Evolutionary conservation across 92 coral and sea anemone genomes (phyloP).

Genomic region (Zoanthus sociatus): DNA sequence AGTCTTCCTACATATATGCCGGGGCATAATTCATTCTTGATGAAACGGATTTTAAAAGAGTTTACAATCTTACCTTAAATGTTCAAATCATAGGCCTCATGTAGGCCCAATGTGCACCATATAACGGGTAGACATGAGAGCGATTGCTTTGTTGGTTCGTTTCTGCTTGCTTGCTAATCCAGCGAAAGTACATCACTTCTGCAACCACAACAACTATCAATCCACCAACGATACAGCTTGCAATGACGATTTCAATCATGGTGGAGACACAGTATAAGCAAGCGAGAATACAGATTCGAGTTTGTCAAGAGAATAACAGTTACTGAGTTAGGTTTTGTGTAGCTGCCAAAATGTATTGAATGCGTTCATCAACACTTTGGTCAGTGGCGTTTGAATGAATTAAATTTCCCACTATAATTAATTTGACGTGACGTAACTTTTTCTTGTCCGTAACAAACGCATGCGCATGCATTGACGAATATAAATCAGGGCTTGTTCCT

Average conservation of each 20-base stretch:
- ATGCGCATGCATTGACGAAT: no score
- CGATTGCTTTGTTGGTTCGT: background rate
- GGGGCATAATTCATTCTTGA: background rate
- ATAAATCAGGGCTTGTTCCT: no score
- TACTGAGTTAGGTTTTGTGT: no score
- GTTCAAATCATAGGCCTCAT: constrained; percentile 8
- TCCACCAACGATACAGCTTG: constrained; percentile 27
- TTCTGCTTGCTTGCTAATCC: constrained; percentile 8
- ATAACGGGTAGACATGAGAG: background rate
- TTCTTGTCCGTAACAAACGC: no score
- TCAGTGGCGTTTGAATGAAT: no score
- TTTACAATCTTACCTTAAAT: background rate
- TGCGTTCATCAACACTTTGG: no score
- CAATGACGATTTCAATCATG: constrained; percentile 19
- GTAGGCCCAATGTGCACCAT: constrained; percentile 6
- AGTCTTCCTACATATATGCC: background rate
- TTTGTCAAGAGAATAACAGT: background rate
- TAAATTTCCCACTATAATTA: no score
- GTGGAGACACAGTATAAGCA: background rate
- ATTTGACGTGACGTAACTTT: no score
- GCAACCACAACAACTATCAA: constrained; percentile 10
- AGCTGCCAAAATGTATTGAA: no score
- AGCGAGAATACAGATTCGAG: background rate
- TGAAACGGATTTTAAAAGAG: background rate
- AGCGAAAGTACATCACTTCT: constrained; percentile 32